phyloP scores from a whole-genome alignment of 2,888 invertebrate genomes.

The Himalopsyche kuldschensis region DNA sequence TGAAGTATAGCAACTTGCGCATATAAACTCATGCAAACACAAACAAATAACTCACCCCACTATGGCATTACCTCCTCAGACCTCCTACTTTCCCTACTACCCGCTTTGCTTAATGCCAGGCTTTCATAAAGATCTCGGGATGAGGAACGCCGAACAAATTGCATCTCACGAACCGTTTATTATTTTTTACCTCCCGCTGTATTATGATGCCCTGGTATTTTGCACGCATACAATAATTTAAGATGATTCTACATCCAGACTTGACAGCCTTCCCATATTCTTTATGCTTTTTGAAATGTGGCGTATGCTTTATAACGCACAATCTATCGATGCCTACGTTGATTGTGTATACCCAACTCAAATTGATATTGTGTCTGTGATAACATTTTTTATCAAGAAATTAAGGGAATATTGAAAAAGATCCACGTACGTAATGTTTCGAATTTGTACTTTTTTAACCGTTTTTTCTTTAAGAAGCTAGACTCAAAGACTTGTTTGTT shows the following conservation, averaged over 20 bases:
- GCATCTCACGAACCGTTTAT: constrained; percentile 36
- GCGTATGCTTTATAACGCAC: constrained; percentile 21
- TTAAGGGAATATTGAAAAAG: too few species aligned
- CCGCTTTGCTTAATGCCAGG: constrained; percentile 18
- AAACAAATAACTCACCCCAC: constrained; percentile 17
- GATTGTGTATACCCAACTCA: not conserved
- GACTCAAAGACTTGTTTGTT: too few species aligned
- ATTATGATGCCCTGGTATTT: constrained; percentile 25
- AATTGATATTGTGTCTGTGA: not conserved
- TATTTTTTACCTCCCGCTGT: constrained; percentile 23
- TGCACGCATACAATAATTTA: constrained; percentile 26
- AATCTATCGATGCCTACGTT: not conserved
- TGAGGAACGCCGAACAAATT: constrained; percentile 32
- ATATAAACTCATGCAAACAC: not conserved
- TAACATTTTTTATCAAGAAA: too few species aligned
- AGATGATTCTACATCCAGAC: constrained; percentile 13
- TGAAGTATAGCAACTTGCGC: not conserved
- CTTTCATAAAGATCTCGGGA: constrained; percentile 26
- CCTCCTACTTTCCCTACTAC: constrained; percentile 17
- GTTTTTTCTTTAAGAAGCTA: too few species aligned
- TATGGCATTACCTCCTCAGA: constrained; percentile 21
- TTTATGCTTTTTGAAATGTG: not conserved
- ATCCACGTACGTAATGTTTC: too few species aligned
- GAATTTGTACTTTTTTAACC: too few species aligned
- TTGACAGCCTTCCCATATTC: constrained; percentile 2